Evolutionary conservation across 2,113 vertebrate species (phyloP).

Genomic region (Petaurus breviceps): DNA sequence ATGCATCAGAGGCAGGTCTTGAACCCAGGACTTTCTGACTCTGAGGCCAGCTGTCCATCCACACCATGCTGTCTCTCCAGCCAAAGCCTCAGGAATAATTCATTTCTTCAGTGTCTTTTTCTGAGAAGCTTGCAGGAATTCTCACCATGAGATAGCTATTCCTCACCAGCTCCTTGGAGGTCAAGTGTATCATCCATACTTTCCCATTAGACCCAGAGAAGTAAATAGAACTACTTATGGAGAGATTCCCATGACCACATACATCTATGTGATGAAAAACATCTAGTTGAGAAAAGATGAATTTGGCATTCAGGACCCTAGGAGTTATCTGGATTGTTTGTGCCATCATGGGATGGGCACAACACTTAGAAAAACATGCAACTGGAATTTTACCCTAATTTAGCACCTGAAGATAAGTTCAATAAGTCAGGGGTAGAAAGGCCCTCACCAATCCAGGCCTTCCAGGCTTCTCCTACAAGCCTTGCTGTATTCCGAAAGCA

Average conservation of each 20-base stretch:
- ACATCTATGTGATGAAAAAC: background rate
- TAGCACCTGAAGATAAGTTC: background rate
- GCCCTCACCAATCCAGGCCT: background rate
- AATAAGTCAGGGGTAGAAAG: background rate
- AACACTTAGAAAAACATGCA: background rate
- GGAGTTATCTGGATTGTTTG: slow-evolving; percentile 19
- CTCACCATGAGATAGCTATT: background rate
- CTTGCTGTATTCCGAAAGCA: accelerated
- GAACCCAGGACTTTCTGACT: background rate
- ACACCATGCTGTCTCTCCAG: background rate
- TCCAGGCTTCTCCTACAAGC: background rate
- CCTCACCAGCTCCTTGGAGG: background rate
- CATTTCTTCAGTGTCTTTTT: background rate
- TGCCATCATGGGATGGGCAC: background rate
- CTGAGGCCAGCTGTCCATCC: background rate
- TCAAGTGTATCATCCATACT: background rate
- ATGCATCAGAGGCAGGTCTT: background rate
- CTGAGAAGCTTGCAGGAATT: background rate
- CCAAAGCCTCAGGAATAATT: background rate
- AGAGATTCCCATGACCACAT: background rate
- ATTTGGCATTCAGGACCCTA: background rate
- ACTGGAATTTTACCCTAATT: background rate
- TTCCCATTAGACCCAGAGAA: background rate
- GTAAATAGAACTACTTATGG: background rate
- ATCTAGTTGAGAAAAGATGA: background rate